These are phyloP conservation scores for Hepsetus odoe DNA, from an alignment of 2,113 vertebrate genomes.

Conservation along the genomic window DNA sequence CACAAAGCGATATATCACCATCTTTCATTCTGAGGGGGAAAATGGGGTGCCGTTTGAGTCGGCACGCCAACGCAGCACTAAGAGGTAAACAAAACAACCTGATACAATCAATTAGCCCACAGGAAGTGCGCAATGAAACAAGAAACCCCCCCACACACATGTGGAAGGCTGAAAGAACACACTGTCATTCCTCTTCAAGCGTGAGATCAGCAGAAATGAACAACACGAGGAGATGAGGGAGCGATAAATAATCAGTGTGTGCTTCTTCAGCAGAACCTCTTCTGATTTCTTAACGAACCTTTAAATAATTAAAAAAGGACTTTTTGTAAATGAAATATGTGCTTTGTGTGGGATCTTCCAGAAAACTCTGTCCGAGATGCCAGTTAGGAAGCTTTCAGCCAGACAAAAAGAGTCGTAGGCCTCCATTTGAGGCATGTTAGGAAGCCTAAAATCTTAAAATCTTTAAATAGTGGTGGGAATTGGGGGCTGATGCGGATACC, in stretches of 20 bases:
- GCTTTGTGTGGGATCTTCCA: no score
- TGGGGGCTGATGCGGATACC: no score
- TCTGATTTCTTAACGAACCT: no score
- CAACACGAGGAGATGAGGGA: not conserved
- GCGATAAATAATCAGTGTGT: not conserved
- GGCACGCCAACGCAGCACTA: constrained; percentile 20
- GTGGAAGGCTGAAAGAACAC: not conserved
- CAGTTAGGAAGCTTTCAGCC: no score
- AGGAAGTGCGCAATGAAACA: constrained; percentile 27
- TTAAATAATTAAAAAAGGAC: no score
- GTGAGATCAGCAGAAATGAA: not conserved
- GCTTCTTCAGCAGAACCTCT: no score
- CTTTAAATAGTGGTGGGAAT: no score
- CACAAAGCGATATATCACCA: not conserved
- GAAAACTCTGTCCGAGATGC: no score
- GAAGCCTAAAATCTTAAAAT: no score
- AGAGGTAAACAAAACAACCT: constrained; percentile 22
- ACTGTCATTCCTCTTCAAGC: not conserved
- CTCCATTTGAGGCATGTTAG: no score
- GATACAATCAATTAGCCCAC: constrained; percentile 35
- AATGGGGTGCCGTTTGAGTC: not conserved
- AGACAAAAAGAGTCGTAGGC: no score
- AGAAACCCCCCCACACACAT: not conserved
- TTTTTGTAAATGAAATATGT: no score
- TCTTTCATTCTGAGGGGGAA: not conserved